phyloP scores from a whole-genome alignment of 2,888 invertebrate species.

The Bunonema sp. region DNA sequence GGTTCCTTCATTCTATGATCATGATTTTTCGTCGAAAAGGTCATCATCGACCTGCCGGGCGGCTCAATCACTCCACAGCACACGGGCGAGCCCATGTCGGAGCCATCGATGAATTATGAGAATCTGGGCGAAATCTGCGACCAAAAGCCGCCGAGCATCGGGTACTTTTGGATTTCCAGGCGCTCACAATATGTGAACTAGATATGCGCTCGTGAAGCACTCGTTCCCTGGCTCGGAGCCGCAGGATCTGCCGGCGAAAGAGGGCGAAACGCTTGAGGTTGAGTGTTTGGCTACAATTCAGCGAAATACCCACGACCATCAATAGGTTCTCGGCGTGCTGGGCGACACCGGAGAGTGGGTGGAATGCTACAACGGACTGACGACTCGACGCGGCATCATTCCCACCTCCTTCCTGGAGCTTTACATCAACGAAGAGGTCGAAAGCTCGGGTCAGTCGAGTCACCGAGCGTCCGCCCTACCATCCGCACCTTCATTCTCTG shows the following conservation, averaged over 20 bases:
- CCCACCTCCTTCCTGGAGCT: conserved; percentile 28
- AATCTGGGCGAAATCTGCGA: too few species aligned
- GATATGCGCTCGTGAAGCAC: conserved; percentile 28
- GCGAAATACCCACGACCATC: background rate
- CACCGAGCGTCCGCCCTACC: too few species aligned
- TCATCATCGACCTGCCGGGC: too few species aligned
- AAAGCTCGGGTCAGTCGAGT: too few species aligned
- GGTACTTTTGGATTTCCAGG: conserved; percentile 4
- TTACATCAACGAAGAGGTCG: conserved; percentile 31
- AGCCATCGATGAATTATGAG: too few species aligned
- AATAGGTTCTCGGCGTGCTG: too few species aligned
- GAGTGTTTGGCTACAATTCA: background rate
- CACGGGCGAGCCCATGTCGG: too few species aligned
- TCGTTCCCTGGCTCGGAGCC: conserved; percentile 21
- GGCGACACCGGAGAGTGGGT: conserved; percentile 28
- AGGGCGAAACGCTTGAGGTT: conserved; percentile 13
- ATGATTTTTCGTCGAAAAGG: too few species aligned
- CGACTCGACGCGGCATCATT: conserved; percentile 23
- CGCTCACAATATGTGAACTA: conserved; percentile 3
- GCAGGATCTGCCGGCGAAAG: conserved; percentile 23
- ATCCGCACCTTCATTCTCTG: too few species aligned
- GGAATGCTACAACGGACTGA: conserved; percentile 25
- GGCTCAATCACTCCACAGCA: too few species aligned
- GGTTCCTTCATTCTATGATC: too few species aligned
- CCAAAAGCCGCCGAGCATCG: conserved; percentile 6